phyloP scores from a whole-genome alignment of 2,797 vertebrate genomes.

The Mormyrus hasselquistii region DNA sequence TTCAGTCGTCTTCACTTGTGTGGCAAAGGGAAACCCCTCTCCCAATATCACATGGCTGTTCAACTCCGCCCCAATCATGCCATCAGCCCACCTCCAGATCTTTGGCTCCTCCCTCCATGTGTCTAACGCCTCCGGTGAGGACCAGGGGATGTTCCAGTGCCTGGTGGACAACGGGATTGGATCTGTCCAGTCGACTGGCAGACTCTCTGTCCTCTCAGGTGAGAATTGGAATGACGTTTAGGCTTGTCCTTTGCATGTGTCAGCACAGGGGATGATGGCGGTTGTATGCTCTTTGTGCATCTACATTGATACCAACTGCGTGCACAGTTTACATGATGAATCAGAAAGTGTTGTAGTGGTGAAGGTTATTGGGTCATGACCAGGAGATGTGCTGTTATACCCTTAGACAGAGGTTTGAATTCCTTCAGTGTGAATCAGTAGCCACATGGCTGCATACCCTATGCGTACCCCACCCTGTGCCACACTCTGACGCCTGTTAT shows the following conservation, averaged over 20 bases:
- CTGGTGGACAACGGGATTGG: conserved; percentile 72
- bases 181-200: conserved; percentile 68
- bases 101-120: conserved; percentile 59
- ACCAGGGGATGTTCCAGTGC: conserved; percentile 85
- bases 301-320: background rate
- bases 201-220: conserved; percentile 70
- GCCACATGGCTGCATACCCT: background rate
- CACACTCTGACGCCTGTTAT: background rate
- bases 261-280: background rate
- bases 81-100: conserved; percentile 55
- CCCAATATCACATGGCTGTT: conserved; percentile 79
- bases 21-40: conserved; percentile 61
- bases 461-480: background rate
- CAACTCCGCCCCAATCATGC: conserved; percentile 57
- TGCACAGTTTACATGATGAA: background rate
- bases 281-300: background rate
- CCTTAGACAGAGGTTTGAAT: background rate
- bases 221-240: background rate
- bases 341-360: background rate
- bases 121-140: conserved; percentile 47
- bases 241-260: background rate
- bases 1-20: conserved; percentile 64
- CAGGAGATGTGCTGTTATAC: background rate
- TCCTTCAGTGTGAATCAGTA: background rate
- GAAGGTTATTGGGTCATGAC: background rate